Percentiles rank a stretch among this genome's conserved stretches.
phyloP scores from a whole-genome alignment of 2,888 invertebrate genomes.

The Nomada fucata region DNA sequence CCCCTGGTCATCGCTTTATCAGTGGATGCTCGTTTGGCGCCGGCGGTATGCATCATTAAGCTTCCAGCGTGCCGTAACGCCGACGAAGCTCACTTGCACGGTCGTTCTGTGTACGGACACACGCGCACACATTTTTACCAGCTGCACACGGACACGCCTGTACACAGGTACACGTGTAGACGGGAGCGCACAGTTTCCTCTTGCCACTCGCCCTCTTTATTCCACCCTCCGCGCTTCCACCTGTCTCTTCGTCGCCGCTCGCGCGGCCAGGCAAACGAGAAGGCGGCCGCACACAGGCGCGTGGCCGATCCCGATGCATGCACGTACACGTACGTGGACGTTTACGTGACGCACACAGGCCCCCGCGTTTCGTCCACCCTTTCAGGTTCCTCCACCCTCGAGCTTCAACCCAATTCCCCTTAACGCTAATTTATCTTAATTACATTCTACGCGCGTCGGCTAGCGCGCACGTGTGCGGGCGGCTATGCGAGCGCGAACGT shows the following conservation, averaged over 20 bases:
- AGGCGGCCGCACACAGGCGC: conserved; percentile 26
- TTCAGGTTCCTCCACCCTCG: conserved; percentile 71
- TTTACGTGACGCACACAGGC: conserved; percentile 38
- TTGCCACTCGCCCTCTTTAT: conserved; percentile 56
- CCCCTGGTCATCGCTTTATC: conserved; percentile 75
- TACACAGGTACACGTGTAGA: background rate
- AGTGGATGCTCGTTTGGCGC: conserved; percentile 76
- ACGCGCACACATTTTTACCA: conserved; percentile 26
- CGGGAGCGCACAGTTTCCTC: conserved; percentile 38
- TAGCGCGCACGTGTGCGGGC: conserved; percentile 62
- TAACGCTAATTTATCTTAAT: conserved; percentile 84
- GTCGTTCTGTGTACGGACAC: conserved; percentile 33
- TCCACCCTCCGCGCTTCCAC: conserved; percentile 41
- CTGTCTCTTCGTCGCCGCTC: conserved; percentile 51
- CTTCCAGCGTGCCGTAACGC: conserved; percentile 74
- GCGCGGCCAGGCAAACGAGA: conserved; percentile 35
- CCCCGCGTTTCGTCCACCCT: conserved; percentile 63
- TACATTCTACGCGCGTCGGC: conserved; percentile 83
- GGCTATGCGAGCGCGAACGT: conserved; percentile 25
- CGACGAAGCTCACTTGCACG: conserved; percentile 74
- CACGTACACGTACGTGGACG: conserved; percentile 12
- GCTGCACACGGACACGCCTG: background rate
- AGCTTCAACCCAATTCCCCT: conserved; percentile 81
- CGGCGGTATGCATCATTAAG: conserved; percentile 77
- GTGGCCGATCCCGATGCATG: background rate